Evolutionary conservation across 2,888 invertebrate species (phyloP).

Genomic region (Synergus japonicus): DNA sequence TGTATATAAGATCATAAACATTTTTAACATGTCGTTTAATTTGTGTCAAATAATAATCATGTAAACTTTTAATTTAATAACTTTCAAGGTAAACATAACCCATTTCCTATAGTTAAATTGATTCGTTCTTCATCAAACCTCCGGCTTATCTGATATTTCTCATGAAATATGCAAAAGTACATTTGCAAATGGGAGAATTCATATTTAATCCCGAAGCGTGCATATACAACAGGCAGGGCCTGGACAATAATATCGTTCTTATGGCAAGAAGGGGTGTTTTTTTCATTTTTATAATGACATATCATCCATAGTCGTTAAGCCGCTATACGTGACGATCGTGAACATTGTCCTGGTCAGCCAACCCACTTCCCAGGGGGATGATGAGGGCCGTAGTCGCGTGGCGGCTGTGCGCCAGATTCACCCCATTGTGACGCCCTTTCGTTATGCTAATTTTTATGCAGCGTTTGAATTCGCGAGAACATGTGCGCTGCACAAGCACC

Average conservation of each 20-base stretch:
- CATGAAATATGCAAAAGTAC: conserved; percentile 29
- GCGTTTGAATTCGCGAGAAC: conserved; percentile 22
- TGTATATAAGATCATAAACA: too few species aligned
- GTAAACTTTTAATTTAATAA: too few species aligned
- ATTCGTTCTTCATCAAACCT: background rate
- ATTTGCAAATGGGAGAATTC: background rate
- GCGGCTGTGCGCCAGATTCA: conserved; percentile 37
- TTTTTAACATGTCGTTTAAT: too few species aligned
- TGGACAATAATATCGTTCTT: background rate
- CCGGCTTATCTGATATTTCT: background rate
- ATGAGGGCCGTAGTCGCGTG: conserved; percentile 15
- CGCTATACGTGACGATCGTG: conserved; percentile 19
- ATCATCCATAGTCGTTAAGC: conserved; percentile 30
- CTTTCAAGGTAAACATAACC: background rate
- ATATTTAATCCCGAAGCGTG: conserved; percentile 11
- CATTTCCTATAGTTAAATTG: background rate
- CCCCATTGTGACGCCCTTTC: conserved; percentile 36
- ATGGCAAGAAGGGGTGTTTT: background rate
- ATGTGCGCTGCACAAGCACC: conserved; percentile 11
- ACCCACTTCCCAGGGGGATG: conserved; percentile 33
- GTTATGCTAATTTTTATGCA: conserved; percentile 38
- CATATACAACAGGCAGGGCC: background rate
- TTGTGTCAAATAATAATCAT: too few species aligned
- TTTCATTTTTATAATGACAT: conserved; percentile 34
- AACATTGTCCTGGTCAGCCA: conserved; percentile 35